Conservation (phyloP, 2,113 vertebrate genomes). For the Takifugu bimaculatus region DNA sequence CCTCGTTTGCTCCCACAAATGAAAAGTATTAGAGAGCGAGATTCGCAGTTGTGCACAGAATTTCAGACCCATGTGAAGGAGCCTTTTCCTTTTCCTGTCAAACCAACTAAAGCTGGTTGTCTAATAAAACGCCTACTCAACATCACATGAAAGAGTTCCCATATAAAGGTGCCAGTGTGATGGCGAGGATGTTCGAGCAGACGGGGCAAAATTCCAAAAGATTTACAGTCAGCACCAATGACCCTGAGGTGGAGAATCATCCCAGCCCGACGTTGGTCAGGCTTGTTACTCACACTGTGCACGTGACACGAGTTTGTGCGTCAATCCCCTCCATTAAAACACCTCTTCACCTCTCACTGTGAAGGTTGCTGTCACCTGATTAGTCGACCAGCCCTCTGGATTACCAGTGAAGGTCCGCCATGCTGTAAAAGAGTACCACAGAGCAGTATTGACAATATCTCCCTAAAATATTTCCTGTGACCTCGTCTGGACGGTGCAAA, state of each 20-base stretch:
- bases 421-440: no score
- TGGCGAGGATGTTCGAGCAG: slow-evolving; percentile 49
- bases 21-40: slow-evolving; percentile 34
- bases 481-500: slow-evolving; percentile 4
- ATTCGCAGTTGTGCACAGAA: slow-evolving; percentile 44
- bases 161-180: slow-evolving; percentile 15
- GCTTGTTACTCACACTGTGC: slow-evolving; percentile 45
- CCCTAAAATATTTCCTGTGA: slow-evolving; percentile 5
- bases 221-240: slow-evolving; percentile 21
- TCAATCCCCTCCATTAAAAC: slow-evolving; percentile 1
- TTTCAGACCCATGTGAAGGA: slow-evolving; percentile 47
- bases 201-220: slow-evolving; percentile 45
- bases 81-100: slow-evolving; percentile 45
- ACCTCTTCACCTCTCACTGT: slow-evolving; percentile 1
- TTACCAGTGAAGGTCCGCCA: no score
- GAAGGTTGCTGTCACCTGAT: background rate
- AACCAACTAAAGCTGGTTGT: slow-evolving; percentile 28
- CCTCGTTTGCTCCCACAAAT: slow-evolving; percentile 45
- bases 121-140: slow-evolving; percentile 11
- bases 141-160: slow-evolving; percentile 35
- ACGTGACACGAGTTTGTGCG: slow-evolving; percentile 34
- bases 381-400: background rate
- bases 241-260: slow-evolving; percentile 1
- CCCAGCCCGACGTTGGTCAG: slow-evolving; percentile 20
- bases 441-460: background rate